Percentiles rank a stretch among this genome's conserved stretches.
Conservation (phyloP, 2,113 vertebrate species). For the Pelecanoides urinatrix region DNA sequence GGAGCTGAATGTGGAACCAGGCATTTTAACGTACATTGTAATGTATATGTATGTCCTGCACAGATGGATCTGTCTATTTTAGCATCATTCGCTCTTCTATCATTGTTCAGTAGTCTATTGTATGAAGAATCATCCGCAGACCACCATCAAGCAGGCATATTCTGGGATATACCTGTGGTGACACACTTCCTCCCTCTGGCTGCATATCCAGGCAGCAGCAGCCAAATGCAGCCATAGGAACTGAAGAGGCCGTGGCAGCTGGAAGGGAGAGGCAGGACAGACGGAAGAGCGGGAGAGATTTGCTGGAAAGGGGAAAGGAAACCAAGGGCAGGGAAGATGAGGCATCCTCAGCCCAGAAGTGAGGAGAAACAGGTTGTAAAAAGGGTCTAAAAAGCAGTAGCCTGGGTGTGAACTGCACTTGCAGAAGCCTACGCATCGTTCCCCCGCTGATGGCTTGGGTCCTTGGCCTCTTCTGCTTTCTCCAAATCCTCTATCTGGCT, state of each 20-base stretch:
- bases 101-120: fast-evolving
- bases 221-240: background rate
- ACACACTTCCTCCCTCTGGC: background rate
- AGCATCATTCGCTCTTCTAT: background rate
- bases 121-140: background rate
- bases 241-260: background rate
- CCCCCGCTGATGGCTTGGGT: background rate
- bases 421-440: fast-evolving
- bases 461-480: background rate
- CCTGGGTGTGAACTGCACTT: background rate
- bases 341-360: background rate
- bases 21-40: background rate
- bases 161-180: background rate
- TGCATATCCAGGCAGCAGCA: background rate
- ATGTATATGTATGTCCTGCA: fast-evolving
- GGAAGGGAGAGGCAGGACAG: background rate
- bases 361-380: background rate
- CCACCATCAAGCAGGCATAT: background rate
- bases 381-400: background rate
- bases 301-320: background rate
- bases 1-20: background rate
- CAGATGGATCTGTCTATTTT: background rate
- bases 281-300: background rate
- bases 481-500: background rate
- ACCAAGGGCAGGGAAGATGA: background rate